Conservation (phyloP, 2,888 invertebrate species). For the Microctonus hyperodae region DNA sequence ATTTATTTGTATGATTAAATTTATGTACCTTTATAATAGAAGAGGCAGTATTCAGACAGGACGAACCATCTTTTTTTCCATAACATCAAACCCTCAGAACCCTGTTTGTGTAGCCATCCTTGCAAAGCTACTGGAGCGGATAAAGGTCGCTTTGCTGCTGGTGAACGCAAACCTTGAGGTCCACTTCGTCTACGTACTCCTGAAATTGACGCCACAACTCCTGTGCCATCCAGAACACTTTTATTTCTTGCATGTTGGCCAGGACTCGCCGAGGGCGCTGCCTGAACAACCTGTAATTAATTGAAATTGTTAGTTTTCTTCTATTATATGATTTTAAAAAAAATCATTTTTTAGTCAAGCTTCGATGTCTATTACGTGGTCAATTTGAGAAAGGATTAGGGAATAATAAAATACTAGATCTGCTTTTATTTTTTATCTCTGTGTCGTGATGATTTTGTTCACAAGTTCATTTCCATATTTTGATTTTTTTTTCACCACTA, state of each 20-base stretch:
- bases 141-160: constrained; percentile 83
- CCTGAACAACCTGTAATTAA: constrained; percentile 49
- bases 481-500: neutral
- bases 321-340: no score
- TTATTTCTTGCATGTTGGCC: constrained; percentile 58
- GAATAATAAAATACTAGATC: no score
- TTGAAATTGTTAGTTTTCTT: constrained; percentile 8
- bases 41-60: constrained; percentile 89
- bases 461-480: neutral
- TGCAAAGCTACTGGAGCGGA: constrained; percentile 85
- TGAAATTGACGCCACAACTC: constrained; percentile 52
- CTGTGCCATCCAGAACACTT: constrained; percentile 51
- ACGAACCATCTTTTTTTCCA: constrained; percentile 97
- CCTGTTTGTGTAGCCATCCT: constrained; percentile 92
- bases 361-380: no score
- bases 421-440: no score
- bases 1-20: neutral
- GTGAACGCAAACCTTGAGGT: constrained; percentile 74
- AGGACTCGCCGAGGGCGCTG: constrained; percentile 47
- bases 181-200: constrained; percentile 58
- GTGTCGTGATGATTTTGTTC: no score
- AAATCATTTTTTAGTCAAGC: no score
- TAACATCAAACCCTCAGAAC: constrained; percentile 89
- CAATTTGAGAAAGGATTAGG: no score
- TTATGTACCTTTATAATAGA: constrained; percentile 87